Evolutionary conservation across 2,797 vertebrate genomes (phyloP), one percentile per base, ranked within the genome.

Genomic region (Chloroceryle inda): DNA sequence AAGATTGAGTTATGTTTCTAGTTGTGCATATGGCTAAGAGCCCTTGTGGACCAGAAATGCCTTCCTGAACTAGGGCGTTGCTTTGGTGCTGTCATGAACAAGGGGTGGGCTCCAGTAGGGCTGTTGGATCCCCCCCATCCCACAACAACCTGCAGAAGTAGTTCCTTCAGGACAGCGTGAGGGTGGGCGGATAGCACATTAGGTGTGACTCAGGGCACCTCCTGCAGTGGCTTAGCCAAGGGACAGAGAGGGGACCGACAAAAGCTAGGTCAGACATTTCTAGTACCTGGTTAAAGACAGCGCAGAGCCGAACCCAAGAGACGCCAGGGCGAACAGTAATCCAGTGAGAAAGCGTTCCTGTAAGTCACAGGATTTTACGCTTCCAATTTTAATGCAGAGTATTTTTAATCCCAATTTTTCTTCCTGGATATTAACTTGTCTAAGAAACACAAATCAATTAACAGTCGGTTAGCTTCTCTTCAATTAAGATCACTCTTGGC

Each of bases 381-480:
- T n/a, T n/a, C 91, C 84, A 80, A 61, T 93, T 93, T 75, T 88
- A 75, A 94, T 37, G 91, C 94, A 94, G 93, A 95, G 73, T 86
- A 77, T 53, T 94, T 92, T 89, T 64, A 95, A 87, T 93, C 88
- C 69, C 16, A 22, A 31, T 95, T 83, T 90, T 94, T 94, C 68
- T 88, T 96, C 71, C 81, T 63, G 77, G 97, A 89, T 89, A 94
- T 81, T 76, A 89, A 80, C 42, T 85, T 96, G 80, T 97, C 86
- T 90, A 87, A 97, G 97, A 96, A 96, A 90, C 89, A 91, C 84
- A 94, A 89, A 96, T 94, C 90, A 64, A 92, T 94, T 94, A 94
- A 80, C 68, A 76, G 79, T 97, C 64, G 6, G 89, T 96, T 97
- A 89, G 84, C 87, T 95, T 92, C 80, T 91, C 72, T 79, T 85